Evolutionary conservation across 2,113 vertebrate genomes (phyloP), one percentile per base, ranked within the genome.

Genomic region (Megalops atlanticus): DNA sequence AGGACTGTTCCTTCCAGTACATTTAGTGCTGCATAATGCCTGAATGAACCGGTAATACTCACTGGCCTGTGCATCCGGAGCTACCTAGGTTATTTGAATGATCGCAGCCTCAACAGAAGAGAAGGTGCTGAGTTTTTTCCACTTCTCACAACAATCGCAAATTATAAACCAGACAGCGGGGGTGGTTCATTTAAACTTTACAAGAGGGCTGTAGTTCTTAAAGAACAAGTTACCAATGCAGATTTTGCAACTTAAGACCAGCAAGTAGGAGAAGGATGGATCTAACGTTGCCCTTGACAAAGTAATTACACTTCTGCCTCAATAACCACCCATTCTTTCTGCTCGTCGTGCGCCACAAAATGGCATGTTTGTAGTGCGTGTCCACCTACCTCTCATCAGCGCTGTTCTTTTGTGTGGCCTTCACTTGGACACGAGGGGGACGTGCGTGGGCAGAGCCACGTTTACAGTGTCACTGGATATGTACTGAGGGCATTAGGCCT

Each of bases 231-330:
- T 45, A 45, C 6, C 43, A 45, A 6, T 10, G 43, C n/a, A n/a
- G n/a, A n/a, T n/a, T 45, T 45, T 45, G 0, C 14, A 45, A 45
- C 14, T 6, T 45, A 14, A 45, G 43, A 45, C 43, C 43, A 45
- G 43, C 6, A 14, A 52, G n/a, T n/a, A n/a, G n/a, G n/a, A n/a
- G n/a, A n/a, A n/a, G n/a, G n/a, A n/a, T n/a, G n/a, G n/a, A n/a
- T n/a, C n/a, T n/a, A 64, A 64, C 27, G n/a, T 64, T 64, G 27
- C 58, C 24, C n/a, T 64, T 2, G n/a, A 27, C 58, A 64, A 24
- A 64, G n/a, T 64, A 64, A 64, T 64, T 64, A 31, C 58, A 64
- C 58, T 64, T 64, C 58, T 64, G 58, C n/a, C 58, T 31, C 12
- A 64, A 64, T 5, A 31, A 64, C 58, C 58, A 24, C 2, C 58